phyloP scores from a whole-genome alignment of 2,797 vertebrate species.

The Rhadinocentrus ornatus region DNA sequence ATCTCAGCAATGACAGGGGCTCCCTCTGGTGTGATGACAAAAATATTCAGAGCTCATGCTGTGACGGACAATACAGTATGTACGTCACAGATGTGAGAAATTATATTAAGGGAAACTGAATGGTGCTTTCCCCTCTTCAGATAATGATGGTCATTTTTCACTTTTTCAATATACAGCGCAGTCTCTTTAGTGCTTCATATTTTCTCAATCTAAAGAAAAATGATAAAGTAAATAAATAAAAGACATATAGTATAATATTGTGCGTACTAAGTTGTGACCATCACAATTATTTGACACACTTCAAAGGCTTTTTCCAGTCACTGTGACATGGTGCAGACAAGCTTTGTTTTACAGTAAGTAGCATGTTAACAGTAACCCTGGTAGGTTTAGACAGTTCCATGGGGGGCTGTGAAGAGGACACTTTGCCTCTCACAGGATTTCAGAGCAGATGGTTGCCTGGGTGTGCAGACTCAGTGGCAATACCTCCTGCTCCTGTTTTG shows the following conservation, averaged over 20 bases:
- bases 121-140: constrained; percentile 15
- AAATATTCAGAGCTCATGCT: constrained; percentile 40
- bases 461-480: constrained; percentile 61
- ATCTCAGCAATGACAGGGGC: constrained; percentile 56
- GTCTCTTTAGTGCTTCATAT: not conserved
- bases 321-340: constrained; percentile 17
- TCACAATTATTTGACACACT: too few species aligned
- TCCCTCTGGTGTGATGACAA: constrained; percentile 74
- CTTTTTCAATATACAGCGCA: not conserved
- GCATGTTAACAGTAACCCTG: constrained; percentile 31
- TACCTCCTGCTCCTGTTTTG: constrained; percentile 46
- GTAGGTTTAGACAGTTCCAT: constrained; percentile 44
- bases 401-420: constrained; percentile 45
- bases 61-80: constrained; percentile 28
- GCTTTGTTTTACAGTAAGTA: constrained; percentile 36
- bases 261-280: not conserved
- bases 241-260: not conserved
- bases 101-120: constrained; percentile 36
- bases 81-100: constrained; percentile 40
- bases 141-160: not conserved
- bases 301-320: constrained; percentile 1
- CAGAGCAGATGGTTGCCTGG: constrained; percentile 75
- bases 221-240: not conserved
- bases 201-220: not conserved
- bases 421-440: constrained; percentile 59